phyloP scores from a whole-genome alignment of 2,888 invertebrate species.

The Automeris io region DNA sequence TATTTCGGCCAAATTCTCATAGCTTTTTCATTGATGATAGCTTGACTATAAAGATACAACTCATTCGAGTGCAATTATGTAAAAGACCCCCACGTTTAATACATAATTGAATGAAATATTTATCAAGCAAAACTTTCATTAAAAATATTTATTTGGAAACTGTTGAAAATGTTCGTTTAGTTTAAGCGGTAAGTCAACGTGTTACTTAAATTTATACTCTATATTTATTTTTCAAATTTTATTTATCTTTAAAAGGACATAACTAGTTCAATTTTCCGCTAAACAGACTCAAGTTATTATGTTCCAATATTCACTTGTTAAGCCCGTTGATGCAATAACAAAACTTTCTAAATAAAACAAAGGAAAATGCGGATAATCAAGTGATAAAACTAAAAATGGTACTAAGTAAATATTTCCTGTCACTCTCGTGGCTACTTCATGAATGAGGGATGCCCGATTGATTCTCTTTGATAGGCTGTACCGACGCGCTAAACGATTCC shows the following conservation, averaged over 20 bases:
- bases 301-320: not conserved
- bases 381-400: constrained; percentile 4
- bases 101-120: too few species aligned
- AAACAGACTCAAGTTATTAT: not conserved
- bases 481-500: constrained; percentile 45
- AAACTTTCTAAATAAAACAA: not conserved
- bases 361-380: constrained; percentile 5
- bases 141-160: too few species aligned
- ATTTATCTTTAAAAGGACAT: constrained; percentile 7
- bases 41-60: too few species aligned
- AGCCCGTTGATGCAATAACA: not conserved
- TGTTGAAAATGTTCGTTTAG: too few species aligned
- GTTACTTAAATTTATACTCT: not conserved
- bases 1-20: too few species aligned
- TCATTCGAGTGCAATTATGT: too few species aligned
- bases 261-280: not conserved
- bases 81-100: too few species aligned
- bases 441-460: constrained; percentile 27
- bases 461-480: constrained; percentile 31
- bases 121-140: too few species aligned
- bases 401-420: constrained; percentile 4
- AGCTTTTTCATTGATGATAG: too few species aligned
- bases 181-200: not conserved
- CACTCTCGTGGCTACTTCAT: constrained; percentile 20
- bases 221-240: constrained; percentile 1